Base-by-base conservation (phyloP, 2,888 invertebrate species). In the Parasteatoda lunata region DNA sequence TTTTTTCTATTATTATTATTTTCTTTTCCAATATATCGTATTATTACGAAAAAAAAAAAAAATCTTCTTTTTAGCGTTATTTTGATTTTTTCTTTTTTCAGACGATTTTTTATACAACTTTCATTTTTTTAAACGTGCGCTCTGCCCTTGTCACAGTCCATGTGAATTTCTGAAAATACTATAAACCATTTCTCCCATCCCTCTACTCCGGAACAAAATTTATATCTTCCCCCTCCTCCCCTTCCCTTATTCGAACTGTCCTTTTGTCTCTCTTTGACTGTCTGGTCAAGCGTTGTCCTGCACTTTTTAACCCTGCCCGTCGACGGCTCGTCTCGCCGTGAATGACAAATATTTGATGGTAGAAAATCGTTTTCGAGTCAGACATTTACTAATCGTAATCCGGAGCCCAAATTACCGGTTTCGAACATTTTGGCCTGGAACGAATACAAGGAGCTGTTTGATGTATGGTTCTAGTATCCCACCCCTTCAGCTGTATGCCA, bases 341-440 rank as follows among this genome's bases (percentile, higher is more conserved):
- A 85, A 85, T 85, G 85, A 85, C 85, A 85, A 85, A 79, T 85
- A 85, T 79, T 75, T 79, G 75, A 85, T 75, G 76, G 78, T 75
- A 13, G 76, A 75, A 83, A 83, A 83, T 83, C 76, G 83, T 76
- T 83, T 77, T 77, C 83, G 79, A 80, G 76, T 76, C 85, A 68
- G 81, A 81, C 80, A 73, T 86, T 66, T 81, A 81, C 81, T 81
- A 86, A 81, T 81, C 81, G 77, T 59, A 72, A 81, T 86, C 75
- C 81, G 47, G 66, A 71, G 86, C 77, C 66, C 71, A 81, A 86
- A 86, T 81, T 81, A 81, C 77, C 13, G 80, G 80, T 86, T 81
- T 81, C 54, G 76, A 77, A 66, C 76, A 54, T 77, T 78, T 71
- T 73, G 65, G 80, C 66, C 80, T 48, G 66, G 72, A 52, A 73